Evolutionary conservation across 2,113 vertebrate species (phyloP).

Genomic region (Ailurus styani): DNA sequence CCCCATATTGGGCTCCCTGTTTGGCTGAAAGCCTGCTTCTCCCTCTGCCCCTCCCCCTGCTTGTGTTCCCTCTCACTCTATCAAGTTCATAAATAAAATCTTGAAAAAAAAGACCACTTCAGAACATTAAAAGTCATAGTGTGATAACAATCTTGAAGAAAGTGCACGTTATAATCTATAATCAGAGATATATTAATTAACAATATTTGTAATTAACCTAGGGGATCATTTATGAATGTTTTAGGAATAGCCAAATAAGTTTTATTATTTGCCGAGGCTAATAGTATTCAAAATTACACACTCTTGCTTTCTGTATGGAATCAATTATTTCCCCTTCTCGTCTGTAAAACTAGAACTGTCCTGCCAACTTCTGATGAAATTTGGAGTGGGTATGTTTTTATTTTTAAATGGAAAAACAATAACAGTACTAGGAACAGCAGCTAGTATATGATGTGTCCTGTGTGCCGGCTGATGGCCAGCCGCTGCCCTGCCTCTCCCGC

Average conservation of each 20-base stretch:
- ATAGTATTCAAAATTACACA: not conserved
- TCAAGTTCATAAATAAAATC: not conserved
- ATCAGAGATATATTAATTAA: not conserved
- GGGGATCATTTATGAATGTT: not conserved
- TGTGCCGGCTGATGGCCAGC: not conserved
- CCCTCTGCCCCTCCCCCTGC: not conserved
- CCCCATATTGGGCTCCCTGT: not conserved
- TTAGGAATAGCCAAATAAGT: slow-evolving; percentile 4
- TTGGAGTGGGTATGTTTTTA: not conserved
- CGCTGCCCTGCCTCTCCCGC: rapidly evolving
- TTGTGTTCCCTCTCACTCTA: not conserved
- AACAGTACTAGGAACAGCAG: not conserved
- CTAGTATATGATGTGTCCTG: rapidly evolving
- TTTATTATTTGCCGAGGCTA: not conserved
- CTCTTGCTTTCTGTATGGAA: not conserved
- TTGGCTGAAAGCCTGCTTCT: too few species aligned
- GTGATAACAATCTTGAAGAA: slow-evolving; percentile 2
- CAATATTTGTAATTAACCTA: not conserved
- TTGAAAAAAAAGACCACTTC: not conserved
- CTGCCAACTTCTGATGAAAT: not conserved
- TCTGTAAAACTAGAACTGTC: not conserved
- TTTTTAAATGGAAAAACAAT: not conserved
- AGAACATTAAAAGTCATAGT: not conserved
- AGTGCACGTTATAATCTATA: not conserved
- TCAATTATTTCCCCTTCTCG: not conserved